Percentiles rank a stretch among this genome's conserved stretches.
Conservation (phyloP, 2,797 vertebrate genomes). For the Onychomys leucogaster region DNA sequence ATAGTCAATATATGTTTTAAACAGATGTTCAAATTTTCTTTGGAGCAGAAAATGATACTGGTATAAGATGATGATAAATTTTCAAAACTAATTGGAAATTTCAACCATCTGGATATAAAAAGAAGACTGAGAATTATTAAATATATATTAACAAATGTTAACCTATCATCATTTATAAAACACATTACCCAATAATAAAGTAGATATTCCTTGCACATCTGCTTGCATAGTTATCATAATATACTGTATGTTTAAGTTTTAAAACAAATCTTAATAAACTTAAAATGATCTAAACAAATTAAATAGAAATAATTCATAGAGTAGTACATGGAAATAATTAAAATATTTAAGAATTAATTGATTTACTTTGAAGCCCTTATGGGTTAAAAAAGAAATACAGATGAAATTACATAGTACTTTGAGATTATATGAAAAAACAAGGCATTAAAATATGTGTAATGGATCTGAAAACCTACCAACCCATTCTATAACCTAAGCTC, state of each 20-base stretch:
- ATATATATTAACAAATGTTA: not conserved
- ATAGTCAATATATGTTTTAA: not conserved
- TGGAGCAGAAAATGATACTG: not conserved
- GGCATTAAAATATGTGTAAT: not conserved
- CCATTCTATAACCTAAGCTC: not conserved
- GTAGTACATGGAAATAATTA: not conserved
- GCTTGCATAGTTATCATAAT: not conserved
- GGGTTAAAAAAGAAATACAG: not conserved
- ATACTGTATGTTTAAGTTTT: too few species aligned
- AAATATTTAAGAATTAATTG: not conserved
- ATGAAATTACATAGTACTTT: not conserved
- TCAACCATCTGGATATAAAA: not conserved
- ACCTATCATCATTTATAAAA: not conserved
- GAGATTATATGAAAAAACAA: not conserved
- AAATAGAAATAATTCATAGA: not conserved
- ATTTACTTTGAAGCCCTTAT: not conserved
- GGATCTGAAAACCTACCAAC: not conserved
- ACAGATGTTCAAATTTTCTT: not conserved
- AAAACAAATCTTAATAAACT: not conserved
- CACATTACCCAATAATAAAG: not conserved
- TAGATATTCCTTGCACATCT: not conserved
- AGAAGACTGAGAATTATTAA: not conserved
- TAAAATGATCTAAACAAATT: not conserved
- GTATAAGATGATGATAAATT: not conserved
- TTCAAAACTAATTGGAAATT: not conserved